A percentile compares a stretch with the other conserved stretches of the same genome.
These are phyloP conservation scores for Darevskia mixta DNA, from an alignment of 2,797 vertebrate species.

Conservation along the genomic window DNA sequence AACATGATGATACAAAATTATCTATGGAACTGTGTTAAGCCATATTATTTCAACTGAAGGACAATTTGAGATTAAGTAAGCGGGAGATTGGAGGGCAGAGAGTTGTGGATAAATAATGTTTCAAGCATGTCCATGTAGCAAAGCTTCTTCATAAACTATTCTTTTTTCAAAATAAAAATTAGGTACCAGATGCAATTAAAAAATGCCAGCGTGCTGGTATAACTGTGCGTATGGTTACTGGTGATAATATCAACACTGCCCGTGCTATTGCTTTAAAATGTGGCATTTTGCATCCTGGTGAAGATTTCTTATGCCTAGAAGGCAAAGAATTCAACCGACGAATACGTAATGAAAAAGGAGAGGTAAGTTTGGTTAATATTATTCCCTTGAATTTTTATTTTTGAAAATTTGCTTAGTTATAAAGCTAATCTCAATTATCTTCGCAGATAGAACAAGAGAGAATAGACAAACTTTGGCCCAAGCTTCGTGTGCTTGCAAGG, in stretches of 20 bases:
- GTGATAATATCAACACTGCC: constrained; percentile 98
- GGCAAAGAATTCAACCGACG: constrained; percentile 98
- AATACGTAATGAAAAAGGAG: constrained; percentile 99
- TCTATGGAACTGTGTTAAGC: not conserved
- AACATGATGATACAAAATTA: not conserved
- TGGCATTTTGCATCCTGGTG: constrained; percentile 94
- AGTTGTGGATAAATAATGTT: not conserved
- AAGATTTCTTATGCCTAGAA: constrained; percentile 96
- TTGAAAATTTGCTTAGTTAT: constrained; percentile 1
- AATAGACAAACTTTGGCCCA: constrained; percentile 99
- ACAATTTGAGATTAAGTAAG: not conserved
- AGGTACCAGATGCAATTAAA: constrained; percentile 97
- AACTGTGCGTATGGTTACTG: constrained; percentile 98
- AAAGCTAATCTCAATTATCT: constrained; percentile 55
- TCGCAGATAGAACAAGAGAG: constrained; percentile 97
- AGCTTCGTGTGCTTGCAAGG: constrained; percentile 96
- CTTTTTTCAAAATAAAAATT: constrained; percentile 35
- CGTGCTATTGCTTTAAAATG: constrained; percentile 97
- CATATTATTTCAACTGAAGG: not conserved
- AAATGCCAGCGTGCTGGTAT: constrained; percentile 98
- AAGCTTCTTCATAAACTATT: not conserved
- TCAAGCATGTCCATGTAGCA: not conserved
- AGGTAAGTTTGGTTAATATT: constrained; percentile 81
- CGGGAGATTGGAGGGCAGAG: no score
- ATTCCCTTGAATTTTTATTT: constrained; percentile 32